These are phyloP conservation scores for Manis pentadactyla DNA, from an alignment of 2,797 vertebrate genomes.

Conservation along the genomic window DNA sequence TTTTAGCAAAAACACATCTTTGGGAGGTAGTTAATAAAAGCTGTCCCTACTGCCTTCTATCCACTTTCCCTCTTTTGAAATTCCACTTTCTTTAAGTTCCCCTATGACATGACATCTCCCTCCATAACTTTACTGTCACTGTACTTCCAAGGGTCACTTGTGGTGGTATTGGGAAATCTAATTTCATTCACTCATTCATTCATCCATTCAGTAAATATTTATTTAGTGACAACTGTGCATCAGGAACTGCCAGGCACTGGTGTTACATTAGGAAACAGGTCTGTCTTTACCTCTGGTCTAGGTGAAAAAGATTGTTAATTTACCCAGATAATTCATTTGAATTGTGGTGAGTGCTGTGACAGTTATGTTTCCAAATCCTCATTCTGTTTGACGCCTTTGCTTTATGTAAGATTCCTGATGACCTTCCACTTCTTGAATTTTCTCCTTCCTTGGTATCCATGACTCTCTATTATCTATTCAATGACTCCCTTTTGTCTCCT, in stretches of 20 bases:
- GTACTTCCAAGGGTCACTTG: background rate
- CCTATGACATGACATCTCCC: background rate
- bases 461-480: background rate
- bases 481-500: background rate
- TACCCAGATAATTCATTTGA: background rate
- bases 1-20: slow-evolving; percentile 17
- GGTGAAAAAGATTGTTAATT: background rate
- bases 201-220: background rate
- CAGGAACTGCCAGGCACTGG: background rate
- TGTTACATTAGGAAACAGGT: background rate
- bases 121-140: background rate
- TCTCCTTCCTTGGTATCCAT: background rate
- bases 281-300: background rate
- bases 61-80: background rate
- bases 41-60: background rate
- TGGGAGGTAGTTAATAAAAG: background rate
- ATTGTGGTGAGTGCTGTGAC: background rate
- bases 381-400: background rate
- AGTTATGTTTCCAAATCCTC: background rate
- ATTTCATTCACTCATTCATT: background rate
- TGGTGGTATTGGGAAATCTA: background rate
- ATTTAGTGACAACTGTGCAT: background rate
- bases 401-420: background rate
- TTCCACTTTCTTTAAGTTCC: background rate
- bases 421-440: slow-evolving; percentile 31